Base-by-base conservation (phyloP, 2,113 vertebrate species). In the Ramphastos sulfuratus region DNA sequence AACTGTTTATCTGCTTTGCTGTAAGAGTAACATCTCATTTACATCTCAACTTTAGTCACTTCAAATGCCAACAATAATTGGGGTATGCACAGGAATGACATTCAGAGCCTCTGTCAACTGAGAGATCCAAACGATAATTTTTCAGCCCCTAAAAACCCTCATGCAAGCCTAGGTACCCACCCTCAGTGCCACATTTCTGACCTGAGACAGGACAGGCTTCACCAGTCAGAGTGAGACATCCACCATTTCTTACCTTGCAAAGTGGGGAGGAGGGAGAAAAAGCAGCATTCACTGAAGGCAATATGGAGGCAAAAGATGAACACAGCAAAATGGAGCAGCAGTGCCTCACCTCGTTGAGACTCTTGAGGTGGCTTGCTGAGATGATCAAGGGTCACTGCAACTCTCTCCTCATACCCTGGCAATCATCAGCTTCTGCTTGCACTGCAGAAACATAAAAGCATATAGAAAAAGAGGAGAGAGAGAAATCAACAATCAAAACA, bases 111-210 rank as follows among this genome's bases (percentile, higher is more conserved):
- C 14, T 14, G 31, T 5, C 2, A 1, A 18, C 5, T 18, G 21
- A 86, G 20, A 70, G 25, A 61, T 28, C 12, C 18, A 65, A 20
- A 4, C 6, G 33, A 48, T 15, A 58, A 70, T 69, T 37, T 28
- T 58, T 25, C 8, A 65, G 25, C 50, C 37, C 33, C 65, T 58
- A 13, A 46, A 72, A 73, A 5, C 6, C 4, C 12, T 35, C 20
- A 9, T 3, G 3, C 44, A 65, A 28, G 52, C 37, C 19, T 37
- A 56, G 25, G 21, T 42, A 46, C 15, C n/a, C 1, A 0, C 42
- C 19, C 46, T 74, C 48, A 46, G 58, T n/a, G 70, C 14, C 12
- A 35, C 2, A 4, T 33, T n/a, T 39, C 59, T 46, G 37, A 39
- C n/a, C 7, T 7, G 3, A 37, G 59, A 2, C 16, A 58, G 46